These are phyloP conservation scores for Ornithoptera priamus DNA, from an alignment of 2,888 invertebrate genomes.

Conservation along the genomic window DNA sequence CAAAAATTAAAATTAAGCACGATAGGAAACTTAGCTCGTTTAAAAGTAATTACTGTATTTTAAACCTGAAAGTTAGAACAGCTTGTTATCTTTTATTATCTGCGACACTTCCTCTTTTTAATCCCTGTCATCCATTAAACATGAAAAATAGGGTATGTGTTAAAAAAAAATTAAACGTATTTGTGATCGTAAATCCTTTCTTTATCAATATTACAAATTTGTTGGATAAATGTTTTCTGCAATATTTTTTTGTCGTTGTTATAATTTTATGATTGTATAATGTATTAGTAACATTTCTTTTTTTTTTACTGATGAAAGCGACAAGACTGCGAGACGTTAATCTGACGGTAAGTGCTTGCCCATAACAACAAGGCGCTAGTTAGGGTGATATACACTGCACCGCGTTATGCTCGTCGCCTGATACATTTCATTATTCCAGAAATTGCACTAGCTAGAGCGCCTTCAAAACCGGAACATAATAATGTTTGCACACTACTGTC, in stretches of 20 bases:
- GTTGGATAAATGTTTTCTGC: conserved; percentile 3
- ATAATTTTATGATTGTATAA: background rate
- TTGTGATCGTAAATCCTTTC: conserved; percentile 8
- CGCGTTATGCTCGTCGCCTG: too few relatives aligned
- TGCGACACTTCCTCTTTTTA: background rate
- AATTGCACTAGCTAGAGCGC: too few relatives aligned
- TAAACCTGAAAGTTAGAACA: background rate
- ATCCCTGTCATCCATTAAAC: conserved; percentile 15
- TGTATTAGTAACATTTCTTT: background rate
- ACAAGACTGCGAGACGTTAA: too few relatives aligned
- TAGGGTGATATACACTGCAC: too few relatives aligned
- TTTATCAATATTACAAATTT: conserved; percentile 15
- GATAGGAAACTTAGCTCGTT: background rate
- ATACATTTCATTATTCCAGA: too few relatives aligned
- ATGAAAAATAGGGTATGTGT: conserved; percentile 2
- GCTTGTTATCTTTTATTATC: conserved; percentile 12
- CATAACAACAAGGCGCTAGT: too few relatives aligned
- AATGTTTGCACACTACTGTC: too few relatives aligned
- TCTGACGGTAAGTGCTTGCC: too few relatives aligned
- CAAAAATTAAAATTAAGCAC: background rate
- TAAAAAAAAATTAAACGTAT: conserved; percentile 7
- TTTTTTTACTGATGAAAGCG: too few relatives aligned
- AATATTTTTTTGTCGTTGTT: background rate
- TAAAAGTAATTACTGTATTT: background rate
- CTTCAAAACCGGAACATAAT: too few relatives aligned